phyloP scores from a whole-genome alignment of 2,113 vertebrate genomes.

The Gnathonemus longibarbis region DNA sequence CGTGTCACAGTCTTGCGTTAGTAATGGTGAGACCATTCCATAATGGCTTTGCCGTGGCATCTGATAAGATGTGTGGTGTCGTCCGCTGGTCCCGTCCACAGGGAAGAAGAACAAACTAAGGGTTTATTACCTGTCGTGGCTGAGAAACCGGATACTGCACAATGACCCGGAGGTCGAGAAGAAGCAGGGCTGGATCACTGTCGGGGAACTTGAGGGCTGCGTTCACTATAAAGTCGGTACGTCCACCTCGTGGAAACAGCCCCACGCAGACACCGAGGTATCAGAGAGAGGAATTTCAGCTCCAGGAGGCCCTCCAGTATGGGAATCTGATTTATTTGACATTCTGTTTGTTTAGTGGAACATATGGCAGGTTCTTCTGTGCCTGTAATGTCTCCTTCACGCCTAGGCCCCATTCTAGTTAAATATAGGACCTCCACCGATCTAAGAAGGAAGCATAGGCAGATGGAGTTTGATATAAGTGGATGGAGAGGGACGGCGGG shows the following conservation, averaged over 20 bases:
- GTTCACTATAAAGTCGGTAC: slow-evolving; percentile 98
- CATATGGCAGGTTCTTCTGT: neutral
- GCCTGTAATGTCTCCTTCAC: neutral
- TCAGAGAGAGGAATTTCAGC: neutral
- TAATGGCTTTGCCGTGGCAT: neutral
- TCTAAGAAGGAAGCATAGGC: neutral
- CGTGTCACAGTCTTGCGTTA: neutral
- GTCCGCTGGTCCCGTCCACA: slow-evolving; percentile 30
- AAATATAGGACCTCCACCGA: neutral
- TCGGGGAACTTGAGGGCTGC: slow-evolving; percentile 91
- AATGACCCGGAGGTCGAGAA: slow-evolving; percentile 97
- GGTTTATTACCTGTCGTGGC: slow-evolving; percentile 95
- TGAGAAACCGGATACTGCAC: slow-evolving; percentile 93
- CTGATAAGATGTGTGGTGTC: neutral
- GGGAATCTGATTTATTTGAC: neutral
- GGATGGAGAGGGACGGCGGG: too few species aligned
- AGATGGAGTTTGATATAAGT: neutral
- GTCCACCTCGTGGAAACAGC: slow-evolving; percentile 30
- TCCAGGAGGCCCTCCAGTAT: neutral
- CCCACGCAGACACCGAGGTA: neutral
- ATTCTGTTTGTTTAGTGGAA: neutral
- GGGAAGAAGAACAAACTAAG: slow-evolving; percentile 96
- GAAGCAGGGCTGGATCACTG: slow-evolving; percentile 96
- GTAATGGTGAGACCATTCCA: too few species aligned
- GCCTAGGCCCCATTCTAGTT: neutral